These are phyloP conservation scores for Mesorhabditis spiculigera DNA, from an alignment of 2,888 invertebrate species.

Conservation along the genomic window DNA sequence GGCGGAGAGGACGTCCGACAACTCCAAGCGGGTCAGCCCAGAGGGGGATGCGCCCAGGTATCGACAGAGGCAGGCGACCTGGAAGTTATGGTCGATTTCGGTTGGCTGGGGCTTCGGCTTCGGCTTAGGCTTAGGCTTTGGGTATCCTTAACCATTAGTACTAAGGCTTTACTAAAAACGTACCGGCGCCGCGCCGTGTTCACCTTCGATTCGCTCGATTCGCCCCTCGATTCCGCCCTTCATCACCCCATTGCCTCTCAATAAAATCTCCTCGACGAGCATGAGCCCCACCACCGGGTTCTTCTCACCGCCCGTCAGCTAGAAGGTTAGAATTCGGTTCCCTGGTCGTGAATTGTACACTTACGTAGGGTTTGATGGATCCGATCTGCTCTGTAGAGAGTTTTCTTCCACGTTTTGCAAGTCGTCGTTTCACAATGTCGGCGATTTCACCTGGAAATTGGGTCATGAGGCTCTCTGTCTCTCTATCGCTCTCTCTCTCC, in stretches of 20 bases:
- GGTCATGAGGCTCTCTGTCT: not conserved
- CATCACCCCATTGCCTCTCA: slow-evolving; percentile 16
- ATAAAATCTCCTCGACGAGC: slow-evolving; percentile 28
- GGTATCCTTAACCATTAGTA: not conserved
- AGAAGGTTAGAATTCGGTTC: slow-evolving; percentile 6
- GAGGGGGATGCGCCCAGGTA: slow-evolving; percentile 28
- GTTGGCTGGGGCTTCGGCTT: not conserved
- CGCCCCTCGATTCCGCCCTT: slow-evolving; percentile 31
- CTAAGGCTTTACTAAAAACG: not conserved
- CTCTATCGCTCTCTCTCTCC: not conserved
- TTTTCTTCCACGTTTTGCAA: slow-evolving; percentile 24
- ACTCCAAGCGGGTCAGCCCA: slow-evolving; percentile 41
- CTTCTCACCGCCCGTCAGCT: slow-evolving; percentile 21
- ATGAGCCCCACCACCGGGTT: slow-evolving; percentile 24
- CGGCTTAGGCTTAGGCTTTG: not conserved
- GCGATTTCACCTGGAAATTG: slow-evolving; percentile 21
- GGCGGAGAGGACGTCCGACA: slow-evolving; percentile 32
- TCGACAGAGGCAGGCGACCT: slow-evolving; percentile 18
- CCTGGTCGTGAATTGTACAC: not conserved
- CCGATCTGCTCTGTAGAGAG: slow-evolving; percentile 33
- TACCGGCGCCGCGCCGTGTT: slow-evolving; percentile 25
- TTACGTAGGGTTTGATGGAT: slow-evolving; percentile 15
- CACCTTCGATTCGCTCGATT: slow-evolving; percentile 26
- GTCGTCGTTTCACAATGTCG: slow-evolving; percentile 33
- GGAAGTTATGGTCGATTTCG: slow-evolving; percentile 3